A percentile compares a stretch with the other conserved stretches of the same genome.
Evolutionary conservation across 2,797 vertebrate genomes (phyloP).

Genomic region (Erethizon dorsatum): DNA sequence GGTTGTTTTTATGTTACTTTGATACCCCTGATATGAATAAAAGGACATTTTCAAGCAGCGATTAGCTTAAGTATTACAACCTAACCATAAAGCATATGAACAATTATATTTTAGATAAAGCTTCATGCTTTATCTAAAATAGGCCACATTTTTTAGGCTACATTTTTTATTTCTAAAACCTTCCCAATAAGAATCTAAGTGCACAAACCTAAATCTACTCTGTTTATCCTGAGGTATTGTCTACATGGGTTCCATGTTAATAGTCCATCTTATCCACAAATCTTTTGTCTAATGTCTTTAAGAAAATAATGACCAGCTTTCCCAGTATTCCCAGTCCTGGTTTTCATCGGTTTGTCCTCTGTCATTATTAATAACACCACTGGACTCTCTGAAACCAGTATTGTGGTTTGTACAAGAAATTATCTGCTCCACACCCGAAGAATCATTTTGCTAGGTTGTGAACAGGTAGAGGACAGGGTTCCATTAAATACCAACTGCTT

Average conservation of each 20-base stretch:
- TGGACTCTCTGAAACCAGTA: not conserved
- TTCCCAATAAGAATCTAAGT: conserved; percentile 8
- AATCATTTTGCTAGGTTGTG: not conserved
- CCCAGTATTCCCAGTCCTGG: not conserved
- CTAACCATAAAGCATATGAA: conserved; percentile 74
- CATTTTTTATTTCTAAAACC: conserved; percentile 39
- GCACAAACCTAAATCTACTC: not conserved
- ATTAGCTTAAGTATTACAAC: conserved; percentile 78
- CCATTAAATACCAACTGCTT: not conserved
- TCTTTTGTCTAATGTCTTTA: conserved; percentile 1
- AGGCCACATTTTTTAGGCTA: not conserved
- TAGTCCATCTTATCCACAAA: not conserved
- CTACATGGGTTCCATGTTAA: not conserved
- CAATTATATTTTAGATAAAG: conserved; percentile 75
- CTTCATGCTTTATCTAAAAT: not conserved
- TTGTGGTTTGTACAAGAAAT: not conserved
- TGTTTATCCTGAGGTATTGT: not conserved
- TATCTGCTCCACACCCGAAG: not conserved
- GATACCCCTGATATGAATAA: conserved; percentile 70
- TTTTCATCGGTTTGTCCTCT: not conserved
- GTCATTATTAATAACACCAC: not conserved
- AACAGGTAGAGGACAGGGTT: not conserved
- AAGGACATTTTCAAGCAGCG: conserved; percentile 77
- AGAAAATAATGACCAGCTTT: not conserved
- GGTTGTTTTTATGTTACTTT: conserved; percentile 79